A percentile compares a stretch with the other conserved stretches of the same genome.
phyloP scores from a whole-genome alignment of 2,113 vertebrate species.

The Rissa tridactyla region DNA sequence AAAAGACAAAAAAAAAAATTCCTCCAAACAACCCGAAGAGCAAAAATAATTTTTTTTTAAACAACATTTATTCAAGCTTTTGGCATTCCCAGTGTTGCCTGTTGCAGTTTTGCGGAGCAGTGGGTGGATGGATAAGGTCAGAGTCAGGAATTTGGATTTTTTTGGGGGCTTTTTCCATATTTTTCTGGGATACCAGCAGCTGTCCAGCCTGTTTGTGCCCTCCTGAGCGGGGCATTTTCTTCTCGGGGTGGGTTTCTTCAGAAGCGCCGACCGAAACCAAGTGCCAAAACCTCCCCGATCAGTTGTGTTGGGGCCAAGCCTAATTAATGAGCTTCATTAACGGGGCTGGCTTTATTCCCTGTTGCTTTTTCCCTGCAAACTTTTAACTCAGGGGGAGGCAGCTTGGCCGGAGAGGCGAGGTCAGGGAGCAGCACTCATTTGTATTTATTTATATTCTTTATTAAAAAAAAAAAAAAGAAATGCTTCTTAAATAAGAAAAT shows the following conservation, averaged over 20 bases:
- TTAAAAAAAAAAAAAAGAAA: not conserved
- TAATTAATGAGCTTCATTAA: slow-evolving; percentile 64
- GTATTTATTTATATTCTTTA: not conserved
- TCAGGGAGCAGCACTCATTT: not conserved
- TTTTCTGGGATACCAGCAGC: not conserved
- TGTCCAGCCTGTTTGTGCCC: not conserved
- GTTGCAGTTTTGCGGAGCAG: accelerated
- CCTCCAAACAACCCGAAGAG: no score
- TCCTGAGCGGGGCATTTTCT: accelerated
- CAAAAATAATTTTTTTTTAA: not conserved
- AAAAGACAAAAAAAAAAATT: not conserved
- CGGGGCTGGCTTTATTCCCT: not conserved
- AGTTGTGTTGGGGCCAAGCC: slow-evolving; percentile 35
- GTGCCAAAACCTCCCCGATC: not conserved
- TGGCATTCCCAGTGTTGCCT: accelerated
- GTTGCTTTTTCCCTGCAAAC: slow-evolving; percentile 10
- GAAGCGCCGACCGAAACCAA: not conserved
- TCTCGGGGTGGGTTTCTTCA: not conserved
- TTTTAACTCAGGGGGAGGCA: accelerated
- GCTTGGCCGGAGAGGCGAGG: not conserved
- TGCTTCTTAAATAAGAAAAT: not conserved
- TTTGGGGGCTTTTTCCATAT: not conserved
- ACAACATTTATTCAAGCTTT: not conserved
- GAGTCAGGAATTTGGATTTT: not conserved
- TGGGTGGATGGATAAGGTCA: accelerated